Evolutionary conservation across 2,113 vertebrate species (phyloP).

Genomic region (Centropus bengalensis): DNA sequence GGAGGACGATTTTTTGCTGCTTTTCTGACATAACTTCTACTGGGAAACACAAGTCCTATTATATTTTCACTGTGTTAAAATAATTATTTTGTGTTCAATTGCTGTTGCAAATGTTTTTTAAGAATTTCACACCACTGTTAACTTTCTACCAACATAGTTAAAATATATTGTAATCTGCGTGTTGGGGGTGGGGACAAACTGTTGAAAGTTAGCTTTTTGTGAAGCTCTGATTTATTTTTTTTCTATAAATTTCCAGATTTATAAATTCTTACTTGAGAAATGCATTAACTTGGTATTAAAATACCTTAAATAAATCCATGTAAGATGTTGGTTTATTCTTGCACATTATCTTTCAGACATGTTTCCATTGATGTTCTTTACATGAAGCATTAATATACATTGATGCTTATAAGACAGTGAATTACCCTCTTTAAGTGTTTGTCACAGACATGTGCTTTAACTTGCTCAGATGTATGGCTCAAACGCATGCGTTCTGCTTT

Average conservation of each 20-base stretch:
- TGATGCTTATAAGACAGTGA: neutral
- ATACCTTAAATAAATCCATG: slow-evolving; percentile 49
- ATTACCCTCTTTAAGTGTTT: neutral
- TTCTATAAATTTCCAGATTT: slow-evolving; percentile 70
- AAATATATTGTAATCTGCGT: slow-evolving; percentile 66
- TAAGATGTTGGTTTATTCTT: slow-evolving; percentile 50
- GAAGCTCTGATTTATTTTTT: slow-evolving; percentile 71
- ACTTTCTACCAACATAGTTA: slow-evolving; percentile 71
- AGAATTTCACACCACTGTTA: slow-evolving; percentile 58
- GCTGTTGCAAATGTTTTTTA: slow-evolving; percentile 57
- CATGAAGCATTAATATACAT: neutral
- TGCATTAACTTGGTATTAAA: slow-evolving; percentile 60
- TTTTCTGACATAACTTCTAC: slow-evolving; percentile 49
- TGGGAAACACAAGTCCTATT: slow-evolving; percentile 36
- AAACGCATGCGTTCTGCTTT: neutral
- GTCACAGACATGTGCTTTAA: neutral
- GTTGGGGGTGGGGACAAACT: slow-evolving; percentile 56
- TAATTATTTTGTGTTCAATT: slow-evolving; percentile 63
- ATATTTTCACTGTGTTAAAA: slow-evolving; percentile 47
- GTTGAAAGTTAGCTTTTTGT: slow-evolving; percentile 70
- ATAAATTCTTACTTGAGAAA: slow-evolving; percentile 75
- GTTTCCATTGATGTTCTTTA: neutral
- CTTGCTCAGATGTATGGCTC: neutral
- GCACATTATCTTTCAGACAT: neutral
- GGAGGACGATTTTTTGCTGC: slow-evolving; percentile 26